Evolutionary conservation across 2,888 invertebrate genomes (phyloP), one percentile per base, ranked within the genome.

Genomic region (Dioctria rufipes): DNA sequence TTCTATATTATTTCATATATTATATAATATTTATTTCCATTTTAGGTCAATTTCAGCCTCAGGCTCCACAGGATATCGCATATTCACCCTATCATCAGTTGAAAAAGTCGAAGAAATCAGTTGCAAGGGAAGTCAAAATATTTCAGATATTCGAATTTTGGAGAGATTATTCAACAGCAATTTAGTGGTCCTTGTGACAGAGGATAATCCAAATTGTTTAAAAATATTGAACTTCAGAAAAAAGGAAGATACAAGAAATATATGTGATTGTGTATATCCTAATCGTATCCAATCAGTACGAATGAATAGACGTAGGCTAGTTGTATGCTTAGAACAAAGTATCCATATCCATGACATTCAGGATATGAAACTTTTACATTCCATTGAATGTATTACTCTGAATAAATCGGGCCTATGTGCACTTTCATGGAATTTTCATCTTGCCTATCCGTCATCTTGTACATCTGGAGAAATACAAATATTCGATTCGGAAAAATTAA

Each of bases 261-360:
- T 89, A 46, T 89, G 89, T 83, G 88, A 89, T 82, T 89, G 88
- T 81, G 88, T 87, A 60, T 89, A 89, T 80, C 88, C 89, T 0
- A 86, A 88, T 82, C 87, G 87, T 65, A 89, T 89, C 2, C 83
- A 89, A 46, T 87, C 87, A 73, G 87, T 89, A 39, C 87, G 87
- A 37, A 87, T 89, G 88, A 89, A 89, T 84, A 88, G 89, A 3
- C 85, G 85, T 46, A 87, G 89, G 1, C 81, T 89, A 80, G 85
- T 89, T 3, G 89, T 88, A 4, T 86, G 89, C 77, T 84, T 84
- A 63, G 86, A 86, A 49, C 87, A 89, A 81, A 88, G 87, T 83
- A 87, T 89, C 84, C 88, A 89, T 83, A 89, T 89, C 80, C 89
- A 89, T 65, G 88, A 89, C 81, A 89, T 89, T 80, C 88, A 88